Percentiles rank a stretch among this genome's conserved stretches.
These are phyloP conservation scores for Chromobotia macracanthus DNA, from an alignment of 2,797 vertebrate genomes.

Conservation along the genomic window DNA sequence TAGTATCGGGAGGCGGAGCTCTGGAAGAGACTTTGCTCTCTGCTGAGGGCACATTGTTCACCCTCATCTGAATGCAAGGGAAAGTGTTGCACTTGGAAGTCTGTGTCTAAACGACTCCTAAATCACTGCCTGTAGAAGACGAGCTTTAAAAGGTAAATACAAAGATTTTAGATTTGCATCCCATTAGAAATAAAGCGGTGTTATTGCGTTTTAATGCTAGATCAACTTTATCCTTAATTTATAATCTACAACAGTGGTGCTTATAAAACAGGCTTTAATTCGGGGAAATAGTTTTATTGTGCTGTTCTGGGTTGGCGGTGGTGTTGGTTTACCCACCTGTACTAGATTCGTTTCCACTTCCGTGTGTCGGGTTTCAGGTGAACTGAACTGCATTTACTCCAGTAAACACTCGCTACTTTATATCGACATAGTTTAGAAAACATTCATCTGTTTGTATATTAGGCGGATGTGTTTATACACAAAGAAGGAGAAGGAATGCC, in stretches of 20 bases:
- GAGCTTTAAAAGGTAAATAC: constrained; percentile 33
- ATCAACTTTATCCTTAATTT: neutral
- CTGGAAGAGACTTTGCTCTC: constrained; percentile 35
- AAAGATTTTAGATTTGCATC: neutral
- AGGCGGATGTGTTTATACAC: constrained; percentile 3
- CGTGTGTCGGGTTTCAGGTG: constrained; percentile 55
- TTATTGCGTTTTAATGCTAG: neutral
- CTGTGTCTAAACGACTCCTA: constrained; percentile 19
- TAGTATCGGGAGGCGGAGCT: constrained; percentile 60
- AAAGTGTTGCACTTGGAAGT: constrained; percentile 39
- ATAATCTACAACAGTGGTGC: neutral
- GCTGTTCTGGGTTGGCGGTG: constrained; percentile 18
- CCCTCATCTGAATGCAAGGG: constrained; percentile 47
- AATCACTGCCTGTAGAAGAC: constrained; percentile 3
- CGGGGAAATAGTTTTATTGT: constrained; percentile 1
- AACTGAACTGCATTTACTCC: constrained; percentile 6
- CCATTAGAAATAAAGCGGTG: neutral
- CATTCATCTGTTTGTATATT: neutral
- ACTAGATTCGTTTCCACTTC: constrained; percentile 46
- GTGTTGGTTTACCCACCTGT: constrained; percentile 55
- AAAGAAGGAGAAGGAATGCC: neutral
- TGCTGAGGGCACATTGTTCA: constrained; percentile 41
- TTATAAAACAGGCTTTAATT: neutral
- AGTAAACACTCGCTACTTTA: neutral
- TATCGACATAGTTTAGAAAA: neutral